These are phyloP conservation scores for Myotis davidii DNA, from an alignment of 2,113 vertebrate genomes.

Conservation along the genomic window DNA sequence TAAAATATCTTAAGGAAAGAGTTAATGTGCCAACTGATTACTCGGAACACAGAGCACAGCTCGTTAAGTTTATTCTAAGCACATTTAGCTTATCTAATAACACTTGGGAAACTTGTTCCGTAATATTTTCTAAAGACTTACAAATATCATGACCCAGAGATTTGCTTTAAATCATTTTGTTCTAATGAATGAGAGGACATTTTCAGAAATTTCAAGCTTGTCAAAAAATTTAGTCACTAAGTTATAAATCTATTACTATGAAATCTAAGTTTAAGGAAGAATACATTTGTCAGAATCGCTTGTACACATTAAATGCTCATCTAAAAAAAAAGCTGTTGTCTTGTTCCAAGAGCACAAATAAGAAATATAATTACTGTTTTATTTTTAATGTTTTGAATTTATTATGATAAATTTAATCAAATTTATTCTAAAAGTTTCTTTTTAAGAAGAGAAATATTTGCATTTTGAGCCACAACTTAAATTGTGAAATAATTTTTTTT, in stretches of 20 bases:
- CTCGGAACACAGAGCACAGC: neutral
- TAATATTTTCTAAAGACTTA: slow-evolving; percentile 39
- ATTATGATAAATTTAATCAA: slow-evolving; percentile 2
- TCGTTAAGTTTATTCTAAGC: neutral
- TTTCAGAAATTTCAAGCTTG: slow-evolving; percentile 77
- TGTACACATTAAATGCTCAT: neutral
- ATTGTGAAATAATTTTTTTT: neutral
- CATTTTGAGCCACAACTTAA: neutral
- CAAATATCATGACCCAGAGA: slow-evolving; percentile 38
- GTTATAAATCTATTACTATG: slow-evolving; percentile 69
- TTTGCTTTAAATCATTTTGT: slow-evolving; percentile 74
- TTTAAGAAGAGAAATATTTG: neutral
- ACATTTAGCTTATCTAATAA: slow-evolving; percentile 34
- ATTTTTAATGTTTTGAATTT: neutral
- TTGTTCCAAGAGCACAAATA: neutral
- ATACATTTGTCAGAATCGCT: slow-evolving; percentile 39
- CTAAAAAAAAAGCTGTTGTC: neutral
- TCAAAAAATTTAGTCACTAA: slow-evolving; percentile 74
- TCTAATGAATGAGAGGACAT: slow-evolving; percentile 67
- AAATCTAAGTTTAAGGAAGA: slow-evolving; percentile 56
- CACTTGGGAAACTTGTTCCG: neutral
- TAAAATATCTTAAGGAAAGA: neutral
- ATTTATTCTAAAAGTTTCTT: neutral
- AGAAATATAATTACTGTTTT: neutral
- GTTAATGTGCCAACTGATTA: neutral